phyloP scores from a whole-genome alignment of 2,888 invertebrate genomes.

The Callimorpha dominula region DNA sequence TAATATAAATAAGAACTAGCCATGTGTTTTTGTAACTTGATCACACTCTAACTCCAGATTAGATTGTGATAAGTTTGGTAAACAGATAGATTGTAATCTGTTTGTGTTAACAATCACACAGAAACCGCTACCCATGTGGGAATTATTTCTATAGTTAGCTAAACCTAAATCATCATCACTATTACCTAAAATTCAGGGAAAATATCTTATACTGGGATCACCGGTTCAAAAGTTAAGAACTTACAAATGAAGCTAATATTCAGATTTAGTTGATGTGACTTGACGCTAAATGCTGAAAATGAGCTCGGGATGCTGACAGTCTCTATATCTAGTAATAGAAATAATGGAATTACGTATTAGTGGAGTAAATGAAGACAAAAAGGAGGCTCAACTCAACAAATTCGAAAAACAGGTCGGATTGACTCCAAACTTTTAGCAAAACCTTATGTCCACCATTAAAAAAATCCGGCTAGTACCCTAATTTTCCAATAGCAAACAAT shows the following conservation, averaged over 20 bases:
- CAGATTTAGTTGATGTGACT: constrained; percentile 11
- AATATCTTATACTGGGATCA: neutral
- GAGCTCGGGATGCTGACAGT: neutral
- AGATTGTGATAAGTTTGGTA: neutral
- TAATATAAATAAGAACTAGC: too few species aligned
- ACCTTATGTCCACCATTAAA: too few species aligned
- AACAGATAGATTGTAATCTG: neutral
- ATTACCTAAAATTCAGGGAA: neutral
- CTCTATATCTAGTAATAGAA: neutral
- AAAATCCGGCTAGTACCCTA: too few species aligned
- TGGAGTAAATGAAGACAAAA: too few species aligned
- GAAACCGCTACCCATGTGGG: neutral
- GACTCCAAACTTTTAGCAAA: too few species aligned
- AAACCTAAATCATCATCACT: neutral
- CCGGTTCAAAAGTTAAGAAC: constrained; percentile 3
- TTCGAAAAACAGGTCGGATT: too few species aligned
- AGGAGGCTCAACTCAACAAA: too few species aligned
- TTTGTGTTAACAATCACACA: neutral
- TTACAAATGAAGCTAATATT: constrained; percentile 10
- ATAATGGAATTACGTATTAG: neutral
- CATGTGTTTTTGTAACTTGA: too few species aligned
- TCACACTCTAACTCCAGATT: neutral
- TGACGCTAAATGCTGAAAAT: constrained; percentile 5
- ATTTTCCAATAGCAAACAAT: too few species aligned
- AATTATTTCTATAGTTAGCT: neutral